These are phyloP conservation scores for Caradrina clavipalpis DNA, from an alignment of 2,888 invertebrate genomes.

Conservation along the genomic window DNA sequence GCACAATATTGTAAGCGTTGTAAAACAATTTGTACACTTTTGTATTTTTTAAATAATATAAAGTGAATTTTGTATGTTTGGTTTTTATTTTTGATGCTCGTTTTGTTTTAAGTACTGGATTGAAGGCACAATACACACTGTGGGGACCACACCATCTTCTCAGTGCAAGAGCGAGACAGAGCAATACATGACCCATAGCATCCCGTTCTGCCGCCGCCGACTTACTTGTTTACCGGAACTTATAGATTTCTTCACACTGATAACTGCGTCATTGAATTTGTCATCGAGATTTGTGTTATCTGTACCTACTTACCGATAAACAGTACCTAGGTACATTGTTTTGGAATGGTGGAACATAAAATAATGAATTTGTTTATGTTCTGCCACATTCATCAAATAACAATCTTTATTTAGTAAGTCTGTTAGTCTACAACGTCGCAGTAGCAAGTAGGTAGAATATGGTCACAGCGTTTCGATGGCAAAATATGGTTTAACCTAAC, in stretches of 20 bases:
- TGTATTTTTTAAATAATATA: conserved; percentile 85
- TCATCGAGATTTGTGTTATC: conserved; percentile 40
- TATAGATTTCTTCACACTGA: conserved; percentile 27
- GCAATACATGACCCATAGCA: not conserved
- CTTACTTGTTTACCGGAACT: not conserved
- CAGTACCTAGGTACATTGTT: not conserved
- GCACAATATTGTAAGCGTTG: conserved; percentile 79
- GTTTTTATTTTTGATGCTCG: conserved; percentile 50
- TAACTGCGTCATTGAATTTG: conserved; percentile 34
- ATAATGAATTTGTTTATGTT: conserved; percentile 4
- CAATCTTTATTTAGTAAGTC: not conserved
- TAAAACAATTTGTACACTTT: conserved; percentile 84
- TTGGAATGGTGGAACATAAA: conserved; percentile 11
- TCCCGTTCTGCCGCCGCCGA: not conserved
- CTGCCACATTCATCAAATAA: not conserved
- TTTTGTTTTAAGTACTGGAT: not conserved
- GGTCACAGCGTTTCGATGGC: too few relatives aligned
- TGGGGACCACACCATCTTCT: too few relatives aligned
- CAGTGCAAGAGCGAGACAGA: not conserved
- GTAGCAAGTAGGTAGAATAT: too few relatives aligned
- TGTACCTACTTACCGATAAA: conserved; percentile 18
- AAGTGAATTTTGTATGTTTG: conserved; percentile 74
- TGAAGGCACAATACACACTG: too few relatives aligned
- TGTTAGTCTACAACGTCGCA: too few relatives aligned
- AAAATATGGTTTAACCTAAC: too few relatives aligned